Base-by-base conservation (phyloP, 1,140 invertebrate species). In the Lepidostoma basale region DNA sequence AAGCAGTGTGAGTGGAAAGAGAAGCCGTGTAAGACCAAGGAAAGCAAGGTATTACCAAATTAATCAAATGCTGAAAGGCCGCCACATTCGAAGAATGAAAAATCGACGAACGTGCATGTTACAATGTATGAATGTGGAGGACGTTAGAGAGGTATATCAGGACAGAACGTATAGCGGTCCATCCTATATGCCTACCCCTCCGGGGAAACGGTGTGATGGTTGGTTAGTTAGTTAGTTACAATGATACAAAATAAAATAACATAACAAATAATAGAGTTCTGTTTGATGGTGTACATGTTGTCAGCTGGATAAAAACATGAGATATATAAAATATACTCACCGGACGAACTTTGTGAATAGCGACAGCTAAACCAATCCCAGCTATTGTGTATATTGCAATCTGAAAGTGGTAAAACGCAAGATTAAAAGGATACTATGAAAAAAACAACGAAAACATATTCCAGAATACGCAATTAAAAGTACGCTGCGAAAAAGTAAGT, bases 311-410 rank as follows among this genome's bases (percentile, higher is more conserved):
- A 2, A 3, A 16, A 12, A 16, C 12, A 20, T 16, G 12, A 12
- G 44, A 47, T 9, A 16, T 14, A 9, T 47, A 30, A 70, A 56
- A 6, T 26, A 22, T 64, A 74, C 77, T 74, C 79, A 83, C 82
- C 74, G 82, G 82, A 73, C 82, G 77, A 62, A 83, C 80, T 76
- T 80, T 82, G 69, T 82, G 76, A 68, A 83, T 75, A 18, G 82
- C 80, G 60, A 77, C 67, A 33, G 81, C 81, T 28, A 83, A 69
- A 4, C 80, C 78, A 47, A 81, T 77, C 39, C 80, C 81, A 5
- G 82, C 82, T 33, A 83, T 73, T 65, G 79, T 78, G 62, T 83
- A 83, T 42, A 83, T 79, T 14, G 77, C 79, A 75, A 83, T 81
- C 82, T 83, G 78, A 74, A 82, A 81, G 65, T 47, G 73, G 54